These are phyloP conservation scores for Keiferia lycopersicella DNA, from an alignment of 2,888 invertebrate species.

Conservation along the genomic window DNA sequence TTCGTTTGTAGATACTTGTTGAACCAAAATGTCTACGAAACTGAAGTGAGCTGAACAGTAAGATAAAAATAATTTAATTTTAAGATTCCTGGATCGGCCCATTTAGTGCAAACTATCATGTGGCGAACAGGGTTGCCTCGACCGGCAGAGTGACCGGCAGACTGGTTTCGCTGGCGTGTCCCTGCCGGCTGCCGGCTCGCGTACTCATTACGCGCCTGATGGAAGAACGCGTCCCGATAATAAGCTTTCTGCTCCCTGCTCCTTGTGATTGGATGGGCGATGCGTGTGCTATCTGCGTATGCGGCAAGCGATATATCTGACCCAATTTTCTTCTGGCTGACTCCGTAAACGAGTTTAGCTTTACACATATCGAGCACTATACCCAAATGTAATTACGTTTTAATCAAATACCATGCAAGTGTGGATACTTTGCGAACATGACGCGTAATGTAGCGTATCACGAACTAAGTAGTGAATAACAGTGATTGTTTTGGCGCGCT, in stretches of 20 bases:
- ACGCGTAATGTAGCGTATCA: slow-evolving; percentile 33
- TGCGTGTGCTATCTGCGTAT: slow-evolving; percentile 75
- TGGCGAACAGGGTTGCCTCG: no score
- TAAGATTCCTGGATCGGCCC: no score
- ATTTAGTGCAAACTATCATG: no score
- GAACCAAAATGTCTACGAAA: no score
- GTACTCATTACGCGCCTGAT: slow-evolving; percentile 64
- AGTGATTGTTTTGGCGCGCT: slow-evolving; percentile 77
- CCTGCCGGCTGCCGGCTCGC: slow-evolving; percentile 32
- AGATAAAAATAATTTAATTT: no score
- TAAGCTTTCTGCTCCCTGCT: slow-evolving; percentile 74
- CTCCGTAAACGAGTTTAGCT: slow-evolving; percentile 54
- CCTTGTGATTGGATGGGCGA: slow-evolving; percentile 75
- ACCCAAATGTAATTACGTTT: slow-evolving; percentile 42
- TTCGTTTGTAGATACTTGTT: no score
- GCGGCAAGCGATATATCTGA: slow-evolving; percentile 64
- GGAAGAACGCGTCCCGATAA: slow-evolving; percentile 69
- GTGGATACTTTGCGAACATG: slow-evolving; percentile 25
- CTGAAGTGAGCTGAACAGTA: no score
- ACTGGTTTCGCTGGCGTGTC: slow-evolving; percentile 34
- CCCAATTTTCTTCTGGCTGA: slow-evolving; percentile 70
- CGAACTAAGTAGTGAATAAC: slow-evolving; percentile 72
- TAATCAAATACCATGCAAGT: slow-evolving; percentile 37
- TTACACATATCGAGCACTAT: slow-evolving; percentile 43
- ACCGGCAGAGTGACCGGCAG: slow-evolving; percentile 30